Percentiles rank a stretch among this genome's conserved stretches.
Conservation (phyloP, 2,888 invertebrate species). For the Scrobipalpa costella region DNA sequence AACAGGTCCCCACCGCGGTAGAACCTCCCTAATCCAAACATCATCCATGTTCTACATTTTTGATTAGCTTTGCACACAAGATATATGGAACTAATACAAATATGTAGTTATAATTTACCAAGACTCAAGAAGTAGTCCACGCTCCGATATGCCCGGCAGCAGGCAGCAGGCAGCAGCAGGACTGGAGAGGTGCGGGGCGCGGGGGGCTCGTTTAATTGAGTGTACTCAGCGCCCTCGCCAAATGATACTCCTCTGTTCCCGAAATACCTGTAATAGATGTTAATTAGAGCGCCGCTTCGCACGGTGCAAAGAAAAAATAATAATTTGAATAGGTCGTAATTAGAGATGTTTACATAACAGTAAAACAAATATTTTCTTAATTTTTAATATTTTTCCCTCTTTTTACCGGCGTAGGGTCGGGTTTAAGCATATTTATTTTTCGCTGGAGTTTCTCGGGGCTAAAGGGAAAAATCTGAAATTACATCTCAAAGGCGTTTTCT, state of each 20-base stretch:
- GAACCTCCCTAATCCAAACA: too few relatives aligned
- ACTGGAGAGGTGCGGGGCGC: too few relatives aligned
- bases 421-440: conserved; percentile 79
- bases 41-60: too few relatives aligned
- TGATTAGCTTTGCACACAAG: too few relatives aligned
- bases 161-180: too few relatives aligned
- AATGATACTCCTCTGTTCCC: conserved; percentile 76
- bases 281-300: conserved; percentile 73
- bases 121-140: too few relatives aligned
- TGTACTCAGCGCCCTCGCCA: conserved; percentile 75
- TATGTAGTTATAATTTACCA: too few relatives aligned
- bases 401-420: conserved; percentile 64
- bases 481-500: conserved; percentile 59
- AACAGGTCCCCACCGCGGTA: background rate
- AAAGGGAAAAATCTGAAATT: conserved; percentile 69
- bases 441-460: conserved; percentile 62
- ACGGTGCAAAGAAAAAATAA: conserved; percentile 72
- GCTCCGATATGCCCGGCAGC: too few relatives aligned
- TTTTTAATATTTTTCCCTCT: conserved; percentile 75
- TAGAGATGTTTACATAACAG: conserved; percentile 80
- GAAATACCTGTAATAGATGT: conserved; percentile 80
- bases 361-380: conserved; percentile 80
- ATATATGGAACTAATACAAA: too few relatives aligned
- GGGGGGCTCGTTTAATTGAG: conserved; percentile 70
- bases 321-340: conserved; percentile 80